Base-by-base conservation (phyloP, 2,797 vertebrate species). In the Zonotrichia albicollis region DNA sequence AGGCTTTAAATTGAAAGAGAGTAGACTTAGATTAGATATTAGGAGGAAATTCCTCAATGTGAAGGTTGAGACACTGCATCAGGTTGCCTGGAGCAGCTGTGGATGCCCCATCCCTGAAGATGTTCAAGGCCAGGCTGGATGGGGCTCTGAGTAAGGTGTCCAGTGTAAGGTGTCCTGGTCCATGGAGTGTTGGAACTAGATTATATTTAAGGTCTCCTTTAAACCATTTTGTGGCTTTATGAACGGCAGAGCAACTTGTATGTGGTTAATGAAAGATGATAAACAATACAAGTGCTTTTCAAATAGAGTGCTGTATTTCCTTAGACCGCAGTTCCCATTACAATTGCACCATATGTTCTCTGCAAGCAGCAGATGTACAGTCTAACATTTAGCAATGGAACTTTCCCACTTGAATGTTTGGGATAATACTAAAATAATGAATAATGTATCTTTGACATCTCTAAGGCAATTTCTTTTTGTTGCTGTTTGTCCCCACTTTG, bases 381-480 rank as follows among this genome's bases (percentile, higher is more conserved):
- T 83, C 84, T 93, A 88, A 95, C 51, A 94, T 91, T 95, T 94
- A 95, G 58, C 60, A 38, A 13, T 64, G 58, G 23, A 86, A 82
- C 67, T 50, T 94, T 84, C 58, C 42, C 58, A 83, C 81, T 92
- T 88, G 65, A 50, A 67, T 0, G 1, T 90, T 89, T 84, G 38
- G 57, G 58, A 58, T 89, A 71, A 67, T 61, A 34, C 43, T 91
- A 40, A 93, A 90, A 75, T 80, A 84, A 84, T 77, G 84, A 48
- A 71, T 73, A 82, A 87, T 82, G 66, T 68, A 81, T 78, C 88
- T 90, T 57, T 76, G 70, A 8, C 19, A 5, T 82, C 89, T 4
- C 7, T 86, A 80, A 89, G 42, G 20, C 34, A 26, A 15, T 64
- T 86, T 67, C 4, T 78, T 74, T 87, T 48, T 84, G 12, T 29